Percentiles rank a stretch among this genome's conserved stretches.
Conservation (phyloP, 2,113 vertebrate genomes). For the Prietella phreatophila region DNA sequence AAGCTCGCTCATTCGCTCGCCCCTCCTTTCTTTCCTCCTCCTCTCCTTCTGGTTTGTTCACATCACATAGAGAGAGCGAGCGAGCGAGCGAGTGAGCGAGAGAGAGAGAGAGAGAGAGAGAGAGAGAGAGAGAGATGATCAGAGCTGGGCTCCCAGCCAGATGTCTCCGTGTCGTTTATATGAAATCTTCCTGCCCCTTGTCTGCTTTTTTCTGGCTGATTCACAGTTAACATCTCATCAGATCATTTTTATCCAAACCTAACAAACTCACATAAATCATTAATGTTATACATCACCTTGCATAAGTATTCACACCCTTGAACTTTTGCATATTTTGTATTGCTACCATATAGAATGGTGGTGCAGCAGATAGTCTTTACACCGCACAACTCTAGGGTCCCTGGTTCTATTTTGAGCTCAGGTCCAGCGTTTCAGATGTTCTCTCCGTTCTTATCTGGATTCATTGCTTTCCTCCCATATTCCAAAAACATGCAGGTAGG, state of each 20-base stretch:
- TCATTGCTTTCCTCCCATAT: neutral
- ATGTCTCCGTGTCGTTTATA: constrained; percentile 35
- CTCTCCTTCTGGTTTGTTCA: constrained; percentile 63
- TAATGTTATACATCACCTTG: neutral
- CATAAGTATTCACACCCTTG: neutral
- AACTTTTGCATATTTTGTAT: neutral
- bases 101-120: constrained; percentile 17
- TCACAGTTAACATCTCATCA: neutral
- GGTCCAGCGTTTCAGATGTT: neutral
- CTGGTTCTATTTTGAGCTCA: neutral
- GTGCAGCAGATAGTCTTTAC: neutral
- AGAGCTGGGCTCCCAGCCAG: constrained; percentile 59
- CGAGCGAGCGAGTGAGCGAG: too few species aligned
- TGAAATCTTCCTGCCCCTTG: constrained; percentile 46
- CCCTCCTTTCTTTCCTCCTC: constrained; percentile 55
- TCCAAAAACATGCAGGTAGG: too few species aligned
- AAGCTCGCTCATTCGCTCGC: constrained; percentile 66
- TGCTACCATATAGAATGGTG: neutral
- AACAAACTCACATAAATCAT: neutral
- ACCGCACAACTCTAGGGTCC: neutral
- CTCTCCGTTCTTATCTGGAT: neutral
- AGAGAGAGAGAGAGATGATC: constrained; percentile 53
- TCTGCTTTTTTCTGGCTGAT: neutral
- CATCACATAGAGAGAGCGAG: constrained; percentile 61
- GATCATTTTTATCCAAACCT: neutral